phyloP scores from a whole-genome alignment of 1,140 invertebrate species.

The Drosophila ercepeae region DNA sequence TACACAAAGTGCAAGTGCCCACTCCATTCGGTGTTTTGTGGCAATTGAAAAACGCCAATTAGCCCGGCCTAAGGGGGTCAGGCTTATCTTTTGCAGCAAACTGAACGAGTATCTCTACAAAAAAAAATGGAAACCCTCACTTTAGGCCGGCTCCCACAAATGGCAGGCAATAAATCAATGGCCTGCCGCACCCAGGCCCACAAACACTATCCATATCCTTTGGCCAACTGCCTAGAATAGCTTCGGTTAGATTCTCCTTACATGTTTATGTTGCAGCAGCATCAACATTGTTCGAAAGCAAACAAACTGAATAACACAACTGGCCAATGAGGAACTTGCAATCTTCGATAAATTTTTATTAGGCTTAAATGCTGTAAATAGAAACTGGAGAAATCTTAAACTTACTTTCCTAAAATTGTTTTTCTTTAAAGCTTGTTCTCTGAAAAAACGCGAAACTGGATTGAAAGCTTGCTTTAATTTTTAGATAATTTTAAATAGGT shows the following conservation, averaged over 20 bases:
- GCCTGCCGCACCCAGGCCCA: conserved; percentile 8
- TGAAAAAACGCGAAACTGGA: too few species aligned
- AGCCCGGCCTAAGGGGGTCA: conserved; percentile 70
- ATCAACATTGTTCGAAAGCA: conserved; percentile 23
- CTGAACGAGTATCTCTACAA: conserved; percentile 28
- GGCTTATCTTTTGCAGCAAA: conserved; percentile 59
- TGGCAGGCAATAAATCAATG: conserved; percentile 75
- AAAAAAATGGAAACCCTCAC: conserved; percentile 55
- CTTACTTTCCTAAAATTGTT: too few species aligned
- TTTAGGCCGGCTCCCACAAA: conserved; percentile 42
- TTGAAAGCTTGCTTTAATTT: too few species aligned
- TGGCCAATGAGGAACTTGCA: neutral
- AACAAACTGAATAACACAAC: conserved; percentile 7
- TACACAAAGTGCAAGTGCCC: conserved; percentile 44
- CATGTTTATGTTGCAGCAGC: conserved; percentile 38
- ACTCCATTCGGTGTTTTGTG: conserved; percentile 23
- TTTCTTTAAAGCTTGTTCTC: too few species aligned
- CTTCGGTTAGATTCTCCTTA: conserved; percentile 4
- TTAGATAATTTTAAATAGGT: too few species aligned
- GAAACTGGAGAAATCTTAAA: too few species aligned
- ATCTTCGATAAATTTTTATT: conserved; percentile 17
- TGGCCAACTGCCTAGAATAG: conserved; percentile 5
- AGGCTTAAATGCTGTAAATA: neutral
- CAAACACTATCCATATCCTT: conserved; percentile 10
- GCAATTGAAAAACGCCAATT: conserved; percentile 80